Evolutionary conservation across 2,888 invertebrate species (phyloP).

Genomic region (Morpho deidamia): DNA sequence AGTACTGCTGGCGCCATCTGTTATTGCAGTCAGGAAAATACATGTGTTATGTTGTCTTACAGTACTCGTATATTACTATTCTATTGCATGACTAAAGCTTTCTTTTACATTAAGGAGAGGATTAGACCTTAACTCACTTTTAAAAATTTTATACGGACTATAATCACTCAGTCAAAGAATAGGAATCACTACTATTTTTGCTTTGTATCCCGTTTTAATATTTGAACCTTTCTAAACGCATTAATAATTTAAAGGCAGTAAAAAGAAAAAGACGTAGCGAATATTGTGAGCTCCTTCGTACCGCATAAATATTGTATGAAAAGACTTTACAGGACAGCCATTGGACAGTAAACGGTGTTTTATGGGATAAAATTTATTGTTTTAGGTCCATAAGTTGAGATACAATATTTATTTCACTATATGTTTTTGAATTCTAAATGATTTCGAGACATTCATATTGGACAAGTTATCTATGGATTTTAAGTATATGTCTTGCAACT

Average conservation of each 20-base stretch:
- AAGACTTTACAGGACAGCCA: slow-evolving; percentile 56
- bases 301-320: slow-evolving; percentile 71
- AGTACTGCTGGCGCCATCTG: too few species aligned
- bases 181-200: slow-evolving; percentile 10
- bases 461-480: not conserved
- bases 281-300: slow-evolving; percentile 22
- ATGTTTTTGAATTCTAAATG: slow-evolving; percentile 41
- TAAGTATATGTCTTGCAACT: not conserved
- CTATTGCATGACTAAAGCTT: too few species aligned
- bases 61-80: too few species aligned
- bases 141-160: too few species aligned
- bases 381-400: slow-evolving; percentile 51
- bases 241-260: slow-evolving; percentile 36
- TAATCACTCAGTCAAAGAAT: not conserved
- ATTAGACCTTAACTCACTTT: too few species aligned
- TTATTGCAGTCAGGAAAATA: too few species aligned
- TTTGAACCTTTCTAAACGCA: slow-evolving; percentile 26
- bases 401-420: slow-evolving; percentile 36
- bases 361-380: slow-evolving; percentile 69
- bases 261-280: slow-evolving; percentile 29
- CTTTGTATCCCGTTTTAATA: slow-evolving; percentile 21
- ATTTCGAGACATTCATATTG: not conserved
- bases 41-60: too few species aligned
- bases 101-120: too few species aligned
- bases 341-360: slow-evolving; percentile 68